Base-by-base conservation (phyloP, 1,140 invertebrate genomes). In the Saccostrea glomerata region DNA sequence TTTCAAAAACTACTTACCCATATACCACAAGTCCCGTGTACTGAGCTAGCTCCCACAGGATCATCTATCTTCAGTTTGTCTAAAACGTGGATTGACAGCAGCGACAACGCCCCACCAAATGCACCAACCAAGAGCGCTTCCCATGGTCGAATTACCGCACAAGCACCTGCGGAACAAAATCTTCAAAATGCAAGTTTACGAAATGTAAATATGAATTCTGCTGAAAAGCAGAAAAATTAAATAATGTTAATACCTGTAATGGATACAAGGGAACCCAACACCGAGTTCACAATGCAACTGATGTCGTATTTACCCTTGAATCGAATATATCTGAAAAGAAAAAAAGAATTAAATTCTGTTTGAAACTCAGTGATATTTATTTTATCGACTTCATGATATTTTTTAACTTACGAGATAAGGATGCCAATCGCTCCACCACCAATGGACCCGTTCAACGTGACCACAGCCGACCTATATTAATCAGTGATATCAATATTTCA, bases 31-130 rank as follows among this genome's bases (percentile, higher is more conserved):
- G 88, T 86, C 92, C 98, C 98, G 93, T 99, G 98, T 6, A 98
- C 98, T 7, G 98, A 96, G 30, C 97, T 97, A 0, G 98, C 98
- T 9, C 98, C 98, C 0, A 99, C 98, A 0, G 98, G 98, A 95
- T 99, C 98, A 92, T 99, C 98, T 6, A 99, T 96, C n/a, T 96
- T 96, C 54, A 98, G 91, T 91, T 94, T 96, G 93, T 98, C 97
- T 82, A 98, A 96, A 0, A 98, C 88, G 0, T 97, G 97, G 94
- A 97, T 97, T 0, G 96, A 95, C 0, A 96, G 84, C 82, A 97
- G 97, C 0, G 97, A 96, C 30, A 98, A 95, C 2, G 97, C 94
- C 0, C 96, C 97, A 0, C 98, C 98, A 7, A 99, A 95, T 30
- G 96, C 95, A 0, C 98, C 98, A 66, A 99, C 97, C 0, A 98